Conservation (phyloP, 2,888 invertebrate species). For the Lucinisca nassula region DNA sequence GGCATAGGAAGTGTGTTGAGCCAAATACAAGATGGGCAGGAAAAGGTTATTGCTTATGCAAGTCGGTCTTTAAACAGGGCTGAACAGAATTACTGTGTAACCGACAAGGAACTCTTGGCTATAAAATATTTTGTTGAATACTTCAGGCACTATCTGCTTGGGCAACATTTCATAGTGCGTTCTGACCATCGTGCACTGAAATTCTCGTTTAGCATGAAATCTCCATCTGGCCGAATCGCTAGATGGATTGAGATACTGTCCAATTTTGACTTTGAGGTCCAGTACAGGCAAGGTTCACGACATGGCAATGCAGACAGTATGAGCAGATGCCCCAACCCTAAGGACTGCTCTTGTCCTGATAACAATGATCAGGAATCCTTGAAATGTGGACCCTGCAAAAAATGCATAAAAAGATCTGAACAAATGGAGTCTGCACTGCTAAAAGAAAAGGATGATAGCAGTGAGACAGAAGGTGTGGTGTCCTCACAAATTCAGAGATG, state of each 20-base stretch:
- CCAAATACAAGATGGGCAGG: conserved; percentile 46
- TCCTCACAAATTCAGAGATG: too few relatives aligned
- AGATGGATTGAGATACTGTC: conserved; percentile 35
- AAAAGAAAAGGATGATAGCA: too few relatives aligned
- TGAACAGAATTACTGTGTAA: conserved; percentile 28
- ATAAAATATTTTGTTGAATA: conserved; percentile 33
- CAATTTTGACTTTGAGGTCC: conserved; percentile 10
- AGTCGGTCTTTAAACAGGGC: conserved; percentile 22
- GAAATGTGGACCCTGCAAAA: too few relatives aligned
- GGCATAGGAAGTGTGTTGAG: conserved; percentile 56
- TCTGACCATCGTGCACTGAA: conserved; percentile 21
- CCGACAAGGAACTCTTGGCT: conserved; percentile 27
- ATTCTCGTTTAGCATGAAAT: conserved; percentile 18
- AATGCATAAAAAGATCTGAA: too few relatives aligned
- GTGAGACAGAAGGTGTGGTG: too few relatives aligned
- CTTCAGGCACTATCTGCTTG: conserved; percentile 16
- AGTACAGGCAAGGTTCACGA: conserved; percentile 10
- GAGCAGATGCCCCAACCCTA: too few relatives aligned
- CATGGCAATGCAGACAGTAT: too few relatives aligned
- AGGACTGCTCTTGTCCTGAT: too few relatives aligned
- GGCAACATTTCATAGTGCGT: conserved; percentile 6
- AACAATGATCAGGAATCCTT: too few relatives aligned
- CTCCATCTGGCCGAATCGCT: conserved; percentile 22
- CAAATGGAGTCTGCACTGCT: too few relatives aligned
- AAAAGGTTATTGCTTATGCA: conserved; percentile 45